Evolutionary conservation across 1,140 invertebrate species (phyloP).

Genomic region (Drosophila nigromelanica): DNA sequence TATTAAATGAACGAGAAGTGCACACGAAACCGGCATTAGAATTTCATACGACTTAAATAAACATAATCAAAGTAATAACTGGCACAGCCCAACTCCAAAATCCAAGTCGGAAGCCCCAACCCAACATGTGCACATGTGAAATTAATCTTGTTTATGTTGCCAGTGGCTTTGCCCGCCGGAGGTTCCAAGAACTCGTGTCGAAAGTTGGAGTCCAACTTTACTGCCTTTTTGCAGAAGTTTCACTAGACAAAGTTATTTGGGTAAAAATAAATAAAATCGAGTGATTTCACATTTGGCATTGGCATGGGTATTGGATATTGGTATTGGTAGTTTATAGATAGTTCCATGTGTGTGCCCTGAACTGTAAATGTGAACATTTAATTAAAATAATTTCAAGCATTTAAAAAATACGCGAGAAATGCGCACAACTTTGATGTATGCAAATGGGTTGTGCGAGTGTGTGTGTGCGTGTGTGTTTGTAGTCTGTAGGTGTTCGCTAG

Average conservation of each 20-base stretch:
- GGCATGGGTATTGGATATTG: constrained; percentile 13
- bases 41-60: constrained; percentile 76
- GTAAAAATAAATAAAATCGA: constrained; percentile 76
- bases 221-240: constrained; percentile 67
- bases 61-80: constrained; percentile 82
- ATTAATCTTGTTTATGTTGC: constrained; percentile 79
- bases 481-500: constrained; percentile 52
- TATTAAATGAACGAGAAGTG: constrained; percentile 75
- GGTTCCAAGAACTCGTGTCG: constrained; percentile 47
- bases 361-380: constrained; percentile 65
- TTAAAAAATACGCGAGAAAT: constrained; percentile 37
- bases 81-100: constrained; percentile 12
- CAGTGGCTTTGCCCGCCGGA: constrained; percentile 28
- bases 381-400: constrained; percentile 56
- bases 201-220: constrained; percentile 68
- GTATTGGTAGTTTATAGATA: constrained; percentile 31
- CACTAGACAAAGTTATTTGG: constrained; percentile 54
- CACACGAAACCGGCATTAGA: constrained; percentile 69
- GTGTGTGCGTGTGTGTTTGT: constrained; percentile 13
- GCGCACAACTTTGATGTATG: constrained; percentile 10
- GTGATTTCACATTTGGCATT: constrained; percentile 63
- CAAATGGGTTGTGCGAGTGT: constrained; percentile 10
- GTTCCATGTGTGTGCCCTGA: constrained; percentile 53
- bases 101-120: background rate
- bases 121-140: constrained; percentile 62